These are phyloP conservation scores for Acrocephalus arundinaceus DNA, from an alignment of 2,113 vertebrate species.

Conservation along the genomic window DNA sequence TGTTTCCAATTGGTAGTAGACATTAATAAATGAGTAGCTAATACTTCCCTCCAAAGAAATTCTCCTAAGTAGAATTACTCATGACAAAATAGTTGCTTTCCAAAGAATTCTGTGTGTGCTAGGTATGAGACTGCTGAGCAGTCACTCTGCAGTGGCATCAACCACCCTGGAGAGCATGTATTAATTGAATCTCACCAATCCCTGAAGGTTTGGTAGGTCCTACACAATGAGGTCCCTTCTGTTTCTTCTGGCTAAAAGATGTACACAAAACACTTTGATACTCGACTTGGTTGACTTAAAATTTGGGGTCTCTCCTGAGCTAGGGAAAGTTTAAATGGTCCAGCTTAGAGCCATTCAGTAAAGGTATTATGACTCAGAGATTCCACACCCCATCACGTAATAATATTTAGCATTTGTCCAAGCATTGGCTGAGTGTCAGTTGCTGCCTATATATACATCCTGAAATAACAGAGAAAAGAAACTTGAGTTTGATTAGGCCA, in stretches of 20 bases:
- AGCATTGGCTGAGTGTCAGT: neutral
- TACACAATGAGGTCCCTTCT: neutral
- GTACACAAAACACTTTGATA: neutral
- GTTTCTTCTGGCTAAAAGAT: neutral
- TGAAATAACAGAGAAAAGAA: neutral
- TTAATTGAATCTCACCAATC: neutral
- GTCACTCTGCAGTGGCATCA: neutral
- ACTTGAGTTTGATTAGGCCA: neutral
- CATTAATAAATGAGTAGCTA: neutral
- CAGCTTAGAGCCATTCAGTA: neutral
- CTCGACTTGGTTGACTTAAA: rapidly evolving
- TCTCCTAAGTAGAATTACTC: neutral
- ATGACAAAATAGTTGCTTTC: neutral
- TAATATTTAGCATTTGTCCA: neutral
- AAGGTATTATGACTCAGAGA: neutral
- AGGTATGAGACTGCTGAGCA: neutral
- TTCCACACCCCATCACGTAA: neutral
- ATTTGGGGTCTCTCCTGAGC: neutral
- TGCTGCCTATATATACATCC: neutral
- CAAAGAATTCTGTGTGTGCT: neutral
- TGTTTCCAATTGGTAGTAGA: neutral
- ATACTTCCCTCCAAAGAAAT: neutral
- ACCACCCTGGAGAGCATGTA: neutral
- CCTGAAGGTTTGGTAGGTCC: neutral
- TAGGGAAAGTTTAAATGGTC: neutral